Percentiles rank a stretch among this genome's conserved stretches.
Evolutionary conservation across 2,888 invertebrate genomes (phyloP).

Genomic region (Noctua comes): DNA sequence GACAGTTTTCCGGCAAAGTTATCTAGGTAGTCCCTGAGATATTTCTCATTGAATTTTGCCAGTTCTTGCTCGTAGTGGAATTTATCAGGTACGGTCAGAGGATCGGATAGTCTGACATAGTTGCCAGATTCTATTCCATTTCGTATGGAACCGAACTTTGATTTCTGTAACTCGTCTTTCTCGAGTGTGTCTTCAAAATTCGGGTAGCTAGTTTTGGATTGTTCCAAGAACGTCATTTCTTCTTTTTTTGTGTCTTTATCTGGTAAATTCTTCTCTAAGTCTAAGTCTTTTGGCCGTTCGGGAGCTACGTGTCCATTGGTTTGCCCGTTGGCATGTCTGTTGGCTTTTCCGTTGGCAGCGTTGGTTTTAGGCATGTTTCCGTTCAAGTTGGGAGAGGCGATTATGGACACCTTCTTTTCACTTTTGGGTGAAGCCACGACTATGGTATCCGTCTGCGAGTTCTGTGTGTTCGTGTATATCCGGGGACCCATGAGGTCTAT

Average conservation of each 20-base stretch:
- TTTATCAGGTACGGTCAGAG: conserved; percentile 80
- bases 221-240: conserved; percentile 75
- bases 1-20: conserved; percentile 80
- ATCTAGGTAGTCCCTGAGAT: conserved; percentile 85
- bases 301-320: conserved; percentile 72
- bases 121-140: conserved; percentile 84
- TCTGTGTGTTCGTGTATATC: conserved; percentile 83
- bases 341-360: conserved; percentile 43
- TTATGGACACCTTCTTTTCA: conserved; percentile 82
- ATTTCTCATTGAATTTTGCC: conserved; percentile 86
- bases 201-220: conserved; percentile 76
- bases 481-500: conserved; percentile 92
- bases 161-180: conserved; percentile 81
- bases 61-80: conserved; percentile 86
- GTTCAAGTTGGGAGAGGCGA: conserved; percentile 72
- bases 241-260: conserved; percentile 74
- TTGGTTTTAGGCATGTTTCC: conserved; percentile 60
- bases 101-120: conserved; percentile 84
- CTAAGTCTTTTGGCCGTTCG: conserved; percentile 84
- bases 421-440: conserved; percentile 75
- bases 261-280: conserved; percentile 76
- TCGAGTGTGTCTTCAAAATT: conserved; percentile 77
- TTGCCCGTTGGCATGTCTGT: conserved; percentile 61
- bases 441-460: conserved; percentile 82
- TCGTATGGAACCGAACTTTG: conserved; percentile 87